Evolutionary conservation across 2,888 invertebrate genomes (phyloP).

Genomic region (Xylota sylvarum): DNA sequence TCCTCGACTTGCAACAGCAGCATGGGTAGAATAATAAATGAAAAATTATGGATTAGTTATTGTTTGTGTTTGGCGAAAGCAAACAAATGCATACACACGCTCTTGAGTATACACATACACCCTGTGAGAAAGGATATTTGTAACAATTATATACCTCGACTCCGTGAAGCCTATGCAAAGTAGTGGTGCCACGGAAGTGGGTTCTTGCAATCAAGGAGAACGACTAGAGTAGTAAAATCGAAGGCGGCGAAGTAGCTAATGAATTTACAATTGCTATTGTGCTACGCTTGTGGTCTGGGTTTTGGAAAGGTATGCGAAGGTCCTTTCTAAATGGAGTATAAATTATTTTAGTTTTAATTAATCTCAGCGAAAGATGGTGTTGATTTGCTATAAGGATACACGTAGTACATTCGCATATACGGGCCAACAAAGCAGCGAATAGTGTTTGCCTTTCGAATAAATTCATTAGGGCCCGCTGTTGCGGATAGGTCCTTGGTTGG

Average conservation of each 20-base stretch:
- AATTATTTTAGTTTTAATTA: constrained; percentile 77
- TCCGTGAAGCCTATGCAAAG: constrained; percentile 54
- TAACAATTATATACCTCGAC: constrained; percentile 70
- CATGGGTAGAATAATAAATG: constrained; percentile 74
- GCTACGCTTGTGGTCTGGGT: background rate
- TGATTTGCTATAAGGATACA: constrained; percentile 66
- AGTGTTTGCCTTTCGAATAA: constrained; percentile 67
- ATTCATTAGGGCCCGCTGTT: constrained; percentile 71
- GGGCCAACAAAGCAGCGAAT: too few relatives aligned
- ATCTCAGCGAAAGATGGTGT: constrained; percentile 75
- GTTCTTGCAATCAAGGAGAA: constrained; percentile 55
- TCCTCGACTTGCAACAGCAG: constrained; percentile 15
- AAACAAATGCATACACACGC: constrained; percentile 57
- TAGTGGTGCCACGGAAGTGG: background rate
- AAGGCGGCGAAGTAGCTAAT: constrained; percentile 74
- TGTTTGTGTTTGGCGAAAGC: constrained; percentile 71
- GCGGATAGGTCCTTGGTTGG: constrained; percentile 26
- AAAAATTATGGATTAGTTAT: constrained; percentile 76
- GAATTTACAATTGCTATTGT: constrained; percentile 74
- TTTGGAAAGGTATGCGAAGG: constrained; percentile 5
- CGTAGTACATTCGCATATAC: background rate
- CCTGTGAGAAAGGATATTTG: constrained; percentile 64
- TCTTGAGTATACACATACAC: too few relatives aligned
- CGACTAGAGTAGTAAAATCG: constrained; percentile 40
- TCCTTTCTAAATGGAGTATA: constrained; percentile 69